Conservation (phyloP, 1,140 invertebrate species). For the Cepaea nemoralis region DNA sequence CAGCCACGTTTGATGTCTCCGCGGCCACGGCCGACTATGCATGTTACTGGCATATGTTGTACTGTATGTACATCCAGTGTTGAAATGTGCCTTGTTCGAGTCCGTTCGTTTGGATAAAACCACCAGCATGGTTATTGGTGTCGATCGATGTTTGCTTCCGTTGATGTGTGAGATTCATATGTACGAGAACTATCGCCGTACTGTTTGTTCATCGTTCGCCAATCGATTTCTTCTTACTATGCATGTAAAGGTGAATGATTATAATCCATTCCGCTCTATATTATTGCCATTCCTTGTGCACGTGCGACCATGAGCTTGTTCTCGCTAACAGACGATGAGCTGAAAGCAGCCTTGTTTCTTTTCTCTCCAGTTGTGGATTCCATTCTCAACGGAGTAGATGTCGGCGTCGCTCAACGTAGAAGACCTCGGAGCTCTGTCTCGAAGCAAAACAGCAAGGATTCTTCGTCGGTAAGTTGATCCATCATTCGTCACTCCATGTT, state of each 20-base stretch:
- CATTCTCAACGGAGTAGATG: slow-evolving; percentile 86
- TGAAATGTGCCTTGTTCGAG: no score
- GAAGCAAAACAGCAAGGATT: slow-evolving; percentile 38
- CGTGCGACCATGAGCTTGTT: slow-evolving; percentile 28
- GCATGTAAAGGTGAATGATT: slow-evolving; percentile 29
- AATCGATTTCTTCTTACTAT: slow-evolving; percentile 8
- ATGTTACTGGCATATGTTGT: no score
- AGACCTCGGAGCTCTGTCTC: slow-evolving; percentile 36
- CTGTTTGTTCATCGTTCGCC: slow-evolving; percentile 4
- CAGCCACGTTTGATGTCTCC: not conserved
- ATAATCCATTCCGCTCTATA: slow-evolving; percentile 4
- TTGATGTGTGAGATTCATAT: not conserved
- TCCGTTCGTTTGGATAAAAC: not conserved
- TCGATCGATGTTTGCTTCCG: not conserved
- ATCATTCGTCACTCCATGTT: no score
- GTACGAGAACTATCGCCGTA: slow-evolving; percentile 17
- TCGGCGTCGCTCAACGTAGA: slow-evolving; percentile 82
- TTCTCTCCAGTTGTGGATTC: slow-evolving; percentile 84
- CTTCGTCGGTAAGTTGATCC: slow-evolving; percentile 25
- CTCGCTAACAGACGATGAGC: slow-evolving; percentile 26
- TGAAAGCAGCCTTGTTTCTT: slow-evolving; percentile 32
- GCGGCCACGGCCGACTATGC: not conserved
- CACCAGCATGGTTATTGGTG: slow-evolving; percentile 3
- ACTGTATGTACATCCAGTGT: no score
- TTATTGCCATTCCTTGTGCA: slow-evolving; percentile 26